These are phyloP conservation scores for Menura novaehollandiae DNA, from an alignment of 2,113 vertebrate species.

Conservation along the genomic window DNA sequence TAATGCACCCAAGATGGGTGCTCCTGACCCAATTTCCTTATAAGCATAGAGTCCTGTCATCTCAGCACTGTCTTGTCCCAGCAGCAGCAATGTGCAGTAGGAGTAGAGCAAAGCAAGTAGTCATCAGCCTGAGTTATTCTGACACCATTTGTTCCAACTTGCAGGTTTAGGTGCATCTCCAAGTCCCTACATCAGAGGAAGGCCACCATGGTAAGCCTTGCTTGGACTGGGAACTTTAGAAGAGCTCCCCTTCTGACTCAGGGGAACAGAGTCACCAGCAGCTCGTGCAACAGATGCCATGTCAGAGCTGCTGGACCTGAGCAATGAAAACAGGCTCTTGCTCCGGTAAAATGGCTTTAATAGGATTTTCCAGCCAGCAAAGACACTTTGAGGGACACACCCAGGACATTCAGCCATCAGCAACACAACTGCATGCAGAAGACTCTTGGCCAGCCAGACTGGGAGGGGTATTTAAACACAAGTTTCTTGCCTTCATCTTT, in stretches of 20 bases:
- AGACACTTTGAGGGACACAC: background rate
- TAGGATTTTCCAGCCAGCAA: background rate
- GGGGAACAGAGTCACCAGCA: background rate
- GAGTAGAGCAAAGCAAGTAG: fast-evolving
- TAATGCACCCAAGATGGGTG: background rate
- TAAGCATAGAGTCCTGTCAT: background rate
- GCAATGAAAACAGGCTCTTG: background rate
- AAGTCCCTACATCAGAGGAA: background rate
- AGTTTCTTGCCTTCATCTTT: background rate
- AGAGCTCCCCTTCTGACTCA: background rate
- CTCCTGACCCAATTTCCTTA: background rate
- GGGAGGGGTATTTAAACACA: conserved; percentile 14
- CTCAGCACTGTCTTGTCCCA: background rate
- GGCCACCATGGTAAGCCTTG: background rate
- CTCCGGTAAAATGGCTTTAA: background rate
- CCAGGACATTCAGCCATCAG: conserved; percentile 8
- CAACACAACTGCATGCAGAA: background rate
- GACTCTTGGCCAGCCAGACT: background rate
- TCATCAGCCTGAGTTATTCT: background rate
- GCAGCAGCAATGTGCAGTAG: background rate
- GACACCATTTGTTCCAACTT: background rate
- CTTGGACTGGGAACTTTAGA: background rate
- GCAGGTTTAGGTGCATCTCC: background rate
- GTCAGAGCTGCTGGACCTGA: background rate
- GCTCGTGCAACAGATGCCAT: background rate